phyloP scores from a whole-genome alignment of 2,888 invertebrate species.

The Ormyrus thymus region DNA sequence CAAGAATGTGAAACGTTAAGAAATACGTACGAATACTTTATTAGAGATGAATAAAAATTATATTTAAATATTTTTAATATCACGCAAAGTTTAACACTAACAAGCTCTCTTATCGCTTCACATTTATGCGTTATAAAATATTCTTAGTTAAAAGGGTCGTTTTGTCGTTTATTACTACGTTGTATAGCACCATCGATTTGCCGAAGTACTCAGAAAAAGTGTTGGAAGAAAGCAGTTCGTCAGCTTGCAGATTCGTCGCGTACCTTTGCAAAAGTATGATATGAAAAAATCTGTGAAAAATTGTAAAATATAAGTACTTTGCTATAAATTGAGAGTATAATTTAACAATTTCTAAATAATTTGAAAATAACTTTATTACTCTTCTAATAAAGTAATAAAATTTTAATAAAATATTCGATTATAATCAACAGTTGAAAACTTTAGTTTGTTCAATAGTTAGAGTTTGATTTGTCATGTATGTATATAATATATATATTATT shows the following conservation, averaged over 20 bases:
- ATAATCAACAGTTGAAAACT: too few relatives aligned
- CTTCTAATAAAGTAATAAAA: too few relatives aligned
- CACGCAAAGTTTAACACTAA: constrained; percentile 26
- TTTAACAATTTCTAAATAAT: not conserved
- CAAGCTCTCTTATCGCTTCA: constrained; percentile 16
- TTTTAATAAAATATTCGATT: too few relatives aligned
- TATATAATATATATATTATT: too few relatives aligned
- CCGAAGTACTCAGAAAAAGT: constrained; percentile 5
- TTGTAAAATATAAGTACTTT: constrained; percentile 14
- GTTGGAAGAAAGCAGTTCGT: constrained; percentile 32
- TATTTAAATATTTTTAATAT: constrained; percentile 34
- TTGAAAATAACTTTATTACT: not conserved
- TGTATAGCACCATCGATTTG: constrained; percentile 29
- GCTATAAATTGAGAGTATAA: not conserved
- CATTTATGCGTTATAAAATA: constrained; percentile 32
- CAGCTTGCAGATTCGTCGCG: constrained; percentile 16
- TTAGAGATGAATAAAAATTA: constrained; percentile 20
- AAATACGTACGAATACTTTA: not conserved
- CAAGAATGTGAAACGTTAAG: constrained; percentile 7
- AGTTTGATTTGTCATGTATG: too few relatives aligned
- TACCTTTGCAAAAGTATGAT: constrained; percentile 18
- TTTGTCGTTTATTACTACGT: constrained; percentile 12
- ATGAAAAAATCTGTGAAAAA: constrained; percentile 17
- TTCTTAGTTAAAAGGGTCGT: constrained; percentile 17
- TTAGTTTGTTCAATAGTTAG: too few relatives aligned